Base-by-base conservation (phyloP, 2,113 vertebrate genomes). In the Pimephales promelas region DNA sequence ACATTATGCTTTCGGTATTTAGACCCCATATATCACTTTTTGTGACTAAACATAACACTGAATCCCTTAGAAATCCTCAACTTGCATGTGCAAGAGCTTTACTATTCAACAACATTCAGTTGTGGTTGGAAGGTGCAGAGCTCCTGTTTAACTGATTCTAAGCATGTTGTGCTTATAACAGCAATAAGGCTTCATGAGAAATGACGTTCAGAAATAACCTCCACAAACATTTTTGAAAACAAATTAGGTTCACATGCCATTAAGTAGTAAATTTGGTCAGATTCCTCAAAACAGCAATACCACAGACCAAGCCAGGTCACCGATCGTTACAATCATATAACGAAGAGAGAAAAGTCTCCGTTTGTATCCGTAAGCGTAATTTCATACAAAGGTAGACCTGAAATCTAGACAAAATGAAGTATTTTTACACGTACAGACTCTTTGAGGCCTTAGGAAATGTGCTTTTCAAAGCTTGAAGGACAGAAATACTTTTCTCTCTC, bases 341-440 rank as follows among this genome's bases (percentile, higher is more conserved):
- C 82, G 85, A 90, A 89, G 76, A 87, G 84, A 81, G 88, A 86
- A 89, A 82, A 89, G 89, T 88, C 83, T 62, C 54, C 13, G 72
- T 79, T 88, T 83, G 86, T 84, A 87, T 85, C 90, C 68, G 8
- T 40, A 91, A 91, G 89, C 87, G 86, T 88, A 86, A 89, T 86
- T 90, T 88, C 82, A 90, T 90, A 90, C 89, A 91, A 90, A 92
- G 74, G 76, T 85, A 88, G 87, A 89, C 86, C 84, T 90, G 86
- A 87, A 87, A 78, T 91, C 89, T 91, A 91, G 88, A 88, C 24
- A 83, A 73, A 91, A 87, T 59, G 56, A 59, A 54, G 61, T 89
- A 89, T 85, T 89, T 92, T 84, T 93, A 82, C 90, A 92, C 90
- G 91, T 83, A 90, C 52, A 82, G 82, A 90, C 86, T 90, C 80